phyloP scores from a whole-genome alignment of 23 tunicate species.

The Clavelina lepadiformis region DNA sequence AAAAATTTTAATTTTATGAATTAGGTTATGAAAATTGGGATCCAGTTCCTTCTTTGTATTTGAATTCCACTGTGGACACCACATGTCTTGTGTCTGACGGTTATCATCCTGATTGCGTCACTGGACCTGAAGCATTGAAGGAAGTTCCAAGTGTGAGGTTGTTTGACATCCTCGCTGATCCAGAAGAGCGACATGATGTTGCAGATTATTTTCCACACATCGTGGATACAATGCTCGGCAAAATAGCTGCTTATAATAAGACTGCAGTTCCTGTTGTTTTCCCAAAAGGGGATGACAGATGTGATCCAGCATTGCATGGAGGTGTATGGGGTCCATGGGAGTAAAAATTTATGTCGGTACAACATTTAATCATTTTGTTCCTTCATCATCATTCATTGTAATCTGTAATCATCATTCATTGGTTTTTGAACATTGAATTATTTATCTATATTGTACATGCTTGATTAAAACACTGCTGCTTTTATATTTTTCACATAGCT shows the following conservation, averaged over 20 bases:
- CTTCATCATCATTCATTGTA: too few species aligned
- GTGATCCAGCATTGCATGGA: constrained; percentile 57
- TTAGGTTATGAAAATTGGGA: constrained; percentile 56
- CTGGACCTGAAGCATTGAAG: constrained; percentile 6
- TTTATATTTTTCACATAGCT: too few species aligned
- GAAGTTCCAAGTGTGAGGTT: constrained; percentile 68
- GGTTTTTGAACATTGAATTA: too few species aligned
- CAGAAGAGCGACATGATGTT: constrained; percentile 67
- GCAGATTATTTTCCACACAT: constrained; percentile 47
- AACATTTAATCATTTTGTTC: too few species aligned
- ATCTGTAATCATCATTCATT: too few species aligned
- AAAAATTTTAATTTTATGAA: too few species aligned
- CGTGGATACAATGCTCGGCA: constrained; percentile 65
- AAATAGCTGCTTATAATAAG: constrained; percentile 69
- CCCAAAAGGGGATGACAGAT: constrained; percentile 55
- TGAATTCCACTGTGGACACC: constrained; percentile 13
- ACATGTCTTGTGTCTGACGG: constrained; percentile 17
- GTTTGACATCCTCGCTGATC: constrained; percentile 73
- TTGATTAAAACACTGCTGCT: too few species aligned
- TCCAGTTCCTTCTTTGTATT: constrained; percentile 33
- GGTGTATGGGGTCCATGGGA: constrained; percentile 95
- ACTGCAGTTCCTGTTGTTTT: constrained; percentile 77
- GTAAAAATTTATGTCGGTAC: too few species aligned
- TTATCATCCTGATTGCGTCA: constrained; percentile 24
- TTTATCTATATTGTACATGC: too few species aligned